Conservation (phyloP, 1,140 invertebrate species). For the Condylostylus longicornis region DNA sequence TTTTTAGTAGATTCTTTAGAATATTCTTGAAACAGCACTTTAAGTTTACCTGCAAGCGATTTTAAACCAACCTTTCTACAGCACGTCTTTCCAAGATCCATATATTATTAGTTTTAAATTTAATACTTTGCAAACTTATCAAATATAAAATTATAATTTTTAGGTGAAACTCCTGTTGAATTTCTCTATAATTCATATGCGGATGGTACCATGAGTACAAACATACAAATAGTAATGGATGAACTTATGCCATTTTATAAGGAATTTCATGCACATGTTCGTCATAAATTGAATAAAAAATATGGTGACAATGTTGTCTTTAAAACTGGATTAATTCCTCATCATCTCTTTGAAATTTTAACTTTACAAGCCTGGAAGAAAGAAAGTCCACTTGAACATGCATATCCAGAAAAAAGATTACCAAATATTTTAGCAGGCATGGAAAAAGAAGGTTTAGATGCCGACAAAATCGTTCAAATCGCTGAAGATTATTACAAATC, state of each 20-base stretch:
- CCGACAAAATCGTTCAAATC: slow-evolving; percentile 53
- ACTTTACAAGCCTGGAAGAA: slow-evolving; percentile 13
- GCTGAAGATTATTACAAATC: slow-evolving; percentile 63
- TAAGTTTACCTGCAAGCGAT: too few species aligned
- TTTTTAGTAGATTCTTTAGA: too few species aligned
- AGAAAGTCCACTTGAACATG: slow-evolving; percentile 8
- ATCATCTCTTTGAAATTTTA: slow-evolving; percentile 53
- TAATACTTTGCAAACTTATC: too few species aligned
- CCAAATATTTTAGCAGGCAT: slow-evolving; percentile 11
- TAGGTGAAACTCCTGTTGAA: slow-evolving; percentile 10
- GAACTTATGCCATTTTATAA: slow-evolving; percentile 64
- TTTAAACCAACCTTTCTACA: too few species aligned
- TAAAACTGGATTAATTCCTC: slow-evolving; percentile 62
- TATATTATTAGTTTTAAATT: too few species aligned
- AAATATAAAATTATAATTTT: too few species aligned
- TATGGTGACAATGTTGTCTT: slow-evolving; percentile 51
- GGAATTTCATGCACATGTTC: slow-evolving; percentile 72
- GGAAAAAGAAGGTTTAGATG: slow-evolving; percentile 39
- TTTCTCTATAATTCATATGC: too few species aligned
- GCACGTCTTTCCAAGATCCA: too few species aligned
- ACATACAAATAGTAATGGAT: slow-evolving; percentile 33
- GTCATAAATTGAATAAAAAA: slow-evolving; percentile 48
- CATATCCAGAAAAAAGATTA: slow-evolving; percentile 7
- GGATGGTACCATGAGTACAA: slow-evolving; percentile 39
- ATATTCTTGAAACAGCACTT: too few species aligned